Conservation (phyloP, 2,797 vertebrate genomes). For the Psittacula derbiana region DNA sequence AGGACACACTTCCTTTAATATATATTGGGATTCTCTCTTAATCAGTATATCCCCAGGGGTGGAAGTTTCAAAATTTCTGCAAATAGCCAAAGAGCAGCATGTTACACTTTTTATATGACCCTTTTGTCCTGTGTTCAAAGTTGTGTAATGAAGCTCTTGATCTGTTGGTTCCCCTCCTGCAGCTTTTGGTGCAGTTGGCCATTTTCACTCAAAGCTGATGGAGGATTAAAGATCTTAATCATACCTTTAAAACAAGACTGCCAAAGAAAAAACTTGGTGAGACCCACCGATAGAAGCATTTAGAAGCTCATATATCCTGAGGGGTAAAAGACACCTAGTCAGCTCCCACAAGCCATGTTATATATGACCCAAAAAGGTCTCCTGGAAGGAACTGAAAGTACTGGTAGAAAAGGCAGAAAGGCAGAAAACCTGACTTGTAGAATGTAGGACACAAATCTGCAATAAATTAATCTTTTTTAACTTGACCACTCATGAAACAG, state of each 20-base stretch:
- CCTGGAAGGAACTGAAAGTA: neutral
- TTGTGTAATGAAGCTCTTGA: neutral
- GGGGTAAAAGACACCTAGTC: neutral
- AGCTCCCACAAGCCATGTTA: neutral
- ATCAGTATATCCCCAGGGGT: neutral
- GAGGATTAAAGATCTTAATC: neutral
- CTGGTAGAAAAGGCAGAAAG: neutral
- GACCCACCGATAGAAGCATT: neutral
- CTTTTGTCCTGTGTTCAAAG: neutral
- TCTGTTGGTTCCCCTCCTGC: neutral
- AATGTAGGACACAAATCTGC: neutral
- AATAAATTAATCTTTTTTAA: neutral
- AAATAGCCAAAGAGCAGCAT: neutral
- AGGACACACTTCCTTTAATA: neutral
- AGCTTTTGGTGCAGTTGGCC: neutral
- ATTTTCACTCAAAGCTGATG: neutral
- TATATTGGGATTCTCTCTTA: neutral
- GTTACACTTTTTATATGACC: neutral
- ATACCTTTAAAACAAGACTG: neutral
- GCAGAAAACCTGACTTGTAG: neutral
- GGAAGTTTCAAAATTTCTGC: neutral
- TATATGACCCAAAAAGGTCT: neutral
- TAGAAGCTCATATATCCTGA: neutral
- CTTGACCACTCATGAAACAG: neutral
- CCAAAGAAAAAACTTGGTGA: neutral